A percentile compares a stretch with the other conserved stretches of the same genome.
These are phyloP conservation scores for Cyprinodon diabolis DNA, from an alignment of 2,797 vertebrate genomes.

Conservation along the genomic window DNA sequence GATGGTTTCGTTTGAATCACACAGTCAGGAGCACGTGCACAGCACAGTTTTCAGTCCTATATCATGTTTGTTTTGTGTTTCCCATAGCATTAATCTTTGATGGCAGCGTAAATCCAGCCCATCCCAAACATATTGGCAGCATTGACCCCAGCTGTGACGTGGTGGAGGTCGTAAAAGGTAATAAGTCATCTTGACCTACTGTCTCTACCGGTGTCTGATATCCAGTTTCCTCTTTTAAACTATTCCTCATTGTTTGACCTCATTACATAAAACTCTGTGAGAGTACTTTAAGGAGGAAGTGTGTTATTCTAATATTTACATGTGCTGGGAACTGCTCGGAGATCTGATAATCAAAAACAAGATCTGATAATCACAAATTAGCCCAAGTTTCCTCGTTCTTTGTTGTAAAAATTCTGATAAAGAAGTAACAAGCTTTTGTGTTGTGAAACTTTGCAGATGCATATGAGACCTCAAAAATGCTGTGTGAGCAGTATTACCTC, in stretches of 20 bases:
- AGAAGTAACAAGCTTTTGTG: neutral
- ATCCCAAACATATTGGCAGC: constrained; percentile 96
- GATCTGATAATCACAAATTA: neutral
- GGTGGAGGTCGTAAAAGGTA: constrained; percentile 93
- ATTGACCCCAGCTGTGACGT: constrained; percentile 97
- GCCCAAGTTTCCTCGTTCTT: neutral
- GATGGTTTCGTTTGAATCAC: neutral
- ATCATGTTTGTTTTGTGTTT: constrained; percentile 23
- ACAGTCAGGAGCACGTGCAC: neutral
- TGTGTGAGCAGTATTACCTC: constrained; percentile 98
- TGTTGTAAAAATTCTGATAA: neutral
- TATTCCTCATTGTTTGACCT: constrained; percentile 10
- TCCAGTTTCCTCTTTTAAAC: neutral
- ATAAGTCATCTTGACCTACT: constrained; percentile 15
- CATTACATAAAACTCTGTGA: constrained; percentile 12
- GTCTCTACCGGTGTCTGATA: constrained; percentile 3
- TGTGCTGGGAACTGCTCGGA: neutral
- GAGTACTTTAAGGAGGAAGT: neutral
- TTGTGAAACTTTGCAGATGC: constrained; percentile 84
- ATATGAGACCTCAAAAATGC: constrained; percentile 90
- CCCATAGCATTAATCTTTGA: constrained; percentile 92
- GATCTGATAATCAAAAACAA: neutral
- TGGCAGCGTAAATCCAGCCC: constrained; percentile 86
- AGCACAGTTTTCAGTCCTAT: neutral
- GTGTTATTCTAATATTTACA: neutral